phyloP scores from a whole-genome alignment of 1,140 invertebrate species.

The Orchesella cincta region DNA sequence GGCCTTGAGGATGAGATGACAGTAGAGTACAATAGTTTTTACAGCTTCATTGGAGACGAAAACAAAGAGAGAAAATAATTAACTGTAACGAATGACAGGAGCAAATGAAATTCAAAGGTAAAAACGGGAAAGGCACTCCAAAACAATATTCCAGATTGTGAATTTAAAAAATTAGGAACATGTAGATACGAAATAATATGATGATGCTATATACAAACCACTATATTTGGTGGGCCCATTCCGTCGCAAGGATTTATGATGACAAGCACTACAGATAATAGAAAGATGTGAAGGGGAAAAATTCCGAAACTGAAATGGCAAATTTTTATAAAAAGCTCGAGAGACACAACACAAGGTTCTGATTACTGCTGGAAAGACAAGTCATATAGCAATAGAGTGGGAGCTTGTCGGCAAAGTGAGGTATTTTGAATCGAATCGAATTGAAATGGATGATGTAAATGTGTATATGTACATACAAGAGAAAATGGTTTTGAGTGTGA shows the following conservation, averaged over 20 bases:
- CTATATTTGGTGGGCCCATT: neutral
- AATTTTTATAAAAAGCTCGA: constrained; percentile 8
- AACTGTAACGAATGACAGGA: neutral
- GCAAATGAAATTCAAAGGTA: neutral
- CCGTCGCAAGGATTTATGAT: constrained; percentile 15
- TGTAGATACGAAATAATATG: neutral
- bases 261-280: constrained; percentile 12
- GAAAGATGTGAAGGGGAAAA: constrained; percentile 7
- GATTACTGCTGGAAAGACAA: no score
- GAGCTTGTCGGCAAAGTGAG: no score
- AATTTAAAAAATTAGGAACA: neutral
- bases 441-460: no score
- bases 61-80: neutral
- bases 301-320: constrained; percentile 4
- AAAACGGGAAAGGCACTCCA: neutral
- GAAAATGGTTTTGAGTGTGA: no score
- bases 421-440: no score
- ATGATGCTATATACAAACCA: neutral
- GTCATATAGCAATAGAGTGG: no score
- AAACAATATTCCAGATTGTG: neutral
- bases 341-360: neutral
- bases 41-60: neutral
- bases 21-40: neutral
- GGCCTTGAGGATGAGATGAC: neutral
- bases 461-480: no score